Evolutionary conservation across 2,113 vertebrate genomes (phyloP).

Genomic region (Nycticryphes semicollaris): DNA sequence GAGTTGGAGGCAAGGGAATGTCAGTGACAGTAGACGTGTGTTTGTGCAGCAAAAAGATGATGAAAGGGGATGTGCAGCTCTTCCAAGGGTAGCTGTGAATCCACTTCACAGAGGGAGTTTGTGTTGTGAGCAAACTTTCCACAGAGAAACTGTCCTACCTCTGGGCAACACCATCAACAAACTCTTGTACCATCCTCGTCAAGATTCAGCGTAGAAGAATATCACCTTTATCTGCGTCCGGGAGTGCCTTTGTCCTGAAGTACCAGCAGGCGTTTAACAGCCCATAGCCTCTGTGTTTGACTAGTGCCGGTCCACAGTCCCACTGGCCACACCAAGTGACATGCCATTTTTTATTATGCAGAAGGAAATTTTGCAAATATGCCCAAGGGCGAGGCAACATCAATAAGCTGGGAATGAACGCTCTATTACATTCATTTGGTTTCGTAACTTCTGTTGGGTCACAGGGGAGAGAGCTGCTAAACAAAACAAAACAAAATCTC

Average conservation of each 20-base stretch:
- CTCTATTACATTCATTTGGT: conserved; percentile 48
- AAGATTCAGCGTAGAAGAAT: neutral
- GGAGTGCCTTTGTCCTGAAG: neutral
- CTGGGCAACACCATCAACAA: conserved; percentile 5
- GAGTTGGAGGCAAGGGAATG: neutral
- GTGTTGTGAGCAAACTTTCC: neutral
- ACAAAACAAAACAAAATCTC: conserved; percentile 46
- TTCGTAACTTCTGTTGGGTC: conserved; percentile 52
- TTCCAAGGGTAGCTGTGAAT: neutral
- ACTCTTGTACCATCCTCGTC: neutral
- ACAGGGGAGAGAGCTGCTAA: conserved; percentile 56
- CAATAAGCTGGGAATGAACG: conserved; percentile 41
- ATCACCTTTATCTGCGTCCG: neutral
- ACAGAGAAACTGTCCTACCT: neutral
- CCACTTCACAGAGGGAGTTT: neutral
- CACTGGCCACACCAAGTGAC: neutral
- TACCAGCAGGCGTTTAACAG: neutral
- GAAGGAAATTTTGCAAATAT: conserved; percentile 55
- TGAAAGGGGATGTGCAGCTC: neutral
- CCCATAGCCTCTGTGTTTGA: neutral
- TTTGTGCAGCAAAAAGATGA: neutral
- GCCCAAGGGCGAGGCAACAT: conserved; percentile 50
- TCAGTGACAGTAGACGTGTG: neutral
- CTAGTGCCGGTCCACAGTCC: neutral
- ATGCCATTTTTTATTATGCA: conserved; percentile 44